Evolutionary conservation across 23 tunicate species (phyloP).

Genomic region (Clavelina lepadiformis): DNA sequence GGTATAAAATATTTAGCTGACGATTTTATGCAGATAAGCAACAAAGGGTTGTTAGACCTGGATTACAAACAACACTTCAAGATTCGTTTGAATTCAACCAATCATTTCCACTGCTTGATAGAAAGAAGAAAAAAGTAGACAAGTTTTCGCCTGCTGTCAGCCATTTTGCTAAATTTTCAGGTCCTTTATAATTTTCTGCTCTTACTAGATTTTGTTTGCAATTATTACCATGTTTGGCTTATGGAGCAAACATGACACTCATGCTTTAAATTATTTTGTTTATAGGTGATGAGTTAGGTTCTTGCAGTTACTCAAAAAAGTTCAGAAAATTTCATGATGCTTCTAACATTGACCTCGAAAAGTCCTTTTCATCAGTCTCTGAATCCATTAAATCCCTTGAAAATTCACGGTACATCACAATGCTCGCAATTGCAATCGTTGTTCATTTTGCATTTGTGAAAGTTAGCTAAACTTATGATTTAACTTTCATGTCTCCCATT

Average conservation of each 20-base stretch:
- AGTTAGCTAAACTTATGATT: not conserved
- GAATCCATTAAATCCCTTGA: conserved; percentile 14
- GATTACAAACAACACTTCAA: too few species aligned
- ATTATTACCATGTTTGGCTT: not conserved
- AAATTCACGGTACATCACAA: conserved; percentile 1
- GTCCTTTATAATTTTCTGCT: not conserved
- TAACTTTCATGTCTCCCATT: not conserved
- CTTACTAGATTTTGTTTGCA: not conserved
- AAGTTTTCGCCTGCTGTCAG: conserved; percentile 1
- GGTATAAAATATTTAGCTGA: too few species aligned
- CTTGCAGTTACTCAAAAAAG: conserved; percentile 8
- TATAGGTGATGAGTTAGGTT: conserved; percentile 20
- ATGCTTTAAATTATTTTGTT: not conserved
- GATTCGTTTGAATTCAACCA: conserved; percentile 55
- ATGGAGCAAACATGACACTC: not conserved
- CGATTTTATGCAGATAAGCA: too few species aligned
- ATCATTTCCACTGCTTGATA: conserved; percentile 24
- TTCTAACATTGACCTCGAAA: not conserved
- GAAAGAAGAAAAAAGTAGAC: not conserved
- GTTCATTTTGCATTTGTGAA: too few species aligned
- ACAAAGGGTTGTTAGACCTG: too few species aligned
- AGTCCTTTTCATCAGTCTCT: not conserved
- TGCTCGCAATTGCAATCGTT: not conserved
- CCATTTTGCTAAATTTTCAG: conserved; percentile 25
- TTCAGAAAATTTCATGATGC: not conserved